A percentile compares a stretch with the other conserved stretches of the same genome.
phyloP scores from a whole-genome alignment of 2,888 invertebrate genomes.

The Holacanthella duospinosa region DNA sequence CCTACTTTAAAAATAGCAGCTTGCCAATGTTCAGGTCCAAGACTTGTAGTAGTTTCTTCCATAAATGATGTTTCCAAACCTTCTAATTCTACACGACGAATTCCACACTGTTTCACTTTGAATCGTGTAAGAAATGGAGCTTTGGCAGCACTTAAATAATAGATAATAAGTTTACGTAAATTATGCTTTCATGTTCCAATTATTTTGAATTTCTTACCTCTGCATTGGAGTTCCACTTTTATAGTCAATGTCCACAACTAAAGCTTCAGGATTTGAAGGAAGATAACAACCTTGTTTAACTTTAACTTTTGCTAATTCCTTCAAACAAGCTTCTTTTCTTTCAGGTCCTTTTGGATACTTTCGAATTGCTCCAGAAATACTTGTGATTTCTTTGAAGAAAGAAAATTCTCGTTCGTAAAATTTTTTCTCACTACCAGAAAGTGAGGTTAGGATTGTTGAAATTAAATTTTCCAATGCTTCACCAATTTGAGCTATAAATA shows the following conservation, averaged over 20 bases:
- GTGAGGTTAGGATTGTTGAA: constrained; percentile 63
- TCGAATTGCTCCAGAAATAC: constrained; percentile 90
- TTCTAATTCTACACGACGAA: constrained; percentile 56
- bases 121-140: constrained; percentile 95
- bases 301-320: constrained; percentile 74
- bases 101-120: constrained; percentile 81
- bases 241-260: constrained; percentile 94
- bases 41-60: constrained; percentile 13
- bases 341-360: constrained; percentile 81
- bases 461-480: constrained; percentile 66
- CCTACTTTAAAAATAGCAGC: constrained; percentile 99
- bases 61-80: constrained; percentile 53
- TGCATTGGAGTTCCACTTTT: constrained; percentile 97
- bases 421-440: constrained; percentile 85
- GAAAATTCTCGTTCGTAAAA: constrained; percentile 97
- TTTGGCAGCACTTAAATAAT: constrained; percentile 72
- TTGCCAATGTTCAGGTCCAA: constrained; percentile 76
- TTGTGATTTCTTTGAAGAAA: constrained; percentile 93
- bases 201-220: constrained; percentile 48
- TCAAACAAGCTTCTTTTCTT: constrained; percentile 84
- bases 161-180: constrained; percentile 9
- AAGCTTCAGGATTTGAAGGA: constrained; percentile 97
- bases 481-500: constrained; percentile 51
- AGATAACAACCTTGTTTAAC: constrained; percentile 92
- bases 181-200: constrained; percentile 3